Percentiles rank a stretch among this genome's conserved stretches.
Conservation (phyloP, 1,140 invertebrate species). For the Gonatopus flavifemur region DNA sequence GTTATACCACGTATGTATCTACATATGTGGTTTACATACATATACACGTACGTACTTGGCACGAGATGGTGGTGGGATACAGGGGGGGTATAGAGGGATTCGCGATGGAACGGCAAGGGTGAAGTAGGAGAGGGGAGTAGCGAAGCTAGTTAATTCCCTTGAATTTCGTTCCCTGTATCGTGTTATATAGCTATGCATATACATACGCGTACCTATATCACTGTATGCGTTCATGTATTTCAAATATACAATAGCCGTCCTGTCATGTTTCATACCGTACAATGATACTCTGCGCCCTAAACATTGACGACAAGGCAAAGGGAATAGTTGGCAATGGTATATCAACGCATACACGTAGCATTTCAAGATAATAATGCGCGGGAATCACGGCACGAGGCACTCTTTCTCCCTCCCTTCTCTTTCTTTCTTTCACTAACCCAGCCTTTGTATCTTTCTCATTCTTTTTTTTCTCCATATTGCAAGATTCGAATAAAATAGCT, state of each 20-base stretch:
- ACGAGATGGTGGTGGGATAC: not conserved
- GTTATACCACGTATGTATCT: not conserved
- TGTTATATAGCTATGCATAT: constrained; percentile 49
- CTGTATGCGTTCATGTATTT: too few species aligned
- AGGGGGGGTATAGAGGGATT: not conserved
- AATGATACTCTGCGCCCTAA: constrained; percentile 50
- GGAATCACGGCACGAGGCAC: too few species aligned
- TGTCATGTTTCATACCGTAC: constrained; percentile 52
- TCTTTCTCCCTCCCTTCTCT: too few species aligned
- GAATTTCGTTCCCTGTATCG: constrained; percentile 18
- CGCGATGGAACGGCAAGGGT: not conserved
- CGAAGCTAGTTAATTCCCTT: constrained; percentile 26
- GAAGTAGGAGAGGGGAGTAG: not conserved
- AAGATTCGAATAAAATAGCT: too few species aligned
- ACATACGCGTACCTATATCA: too few species aligned
- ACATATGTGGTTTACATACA: not conserved
- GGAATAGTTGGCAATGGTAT: too few species aligned
- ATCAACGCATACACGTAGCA: too few species aligned
- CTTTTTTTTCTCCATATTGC: too few species aligned
- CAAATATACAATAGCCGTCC: constrained; percentile 53
- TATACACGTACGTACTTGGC: not conserved
- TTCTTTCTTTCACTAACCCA: too few species aligned
- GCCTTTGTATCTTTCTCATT: too few species aligned
- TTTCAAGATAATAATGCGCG: too few species aligned
- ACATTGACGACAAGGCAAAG: too few species aligned